phyloP scores from a whole-genome alignment of 2,888 invertebrate genomes.

The Acanthosoma haemorrhoidale region DNA sequence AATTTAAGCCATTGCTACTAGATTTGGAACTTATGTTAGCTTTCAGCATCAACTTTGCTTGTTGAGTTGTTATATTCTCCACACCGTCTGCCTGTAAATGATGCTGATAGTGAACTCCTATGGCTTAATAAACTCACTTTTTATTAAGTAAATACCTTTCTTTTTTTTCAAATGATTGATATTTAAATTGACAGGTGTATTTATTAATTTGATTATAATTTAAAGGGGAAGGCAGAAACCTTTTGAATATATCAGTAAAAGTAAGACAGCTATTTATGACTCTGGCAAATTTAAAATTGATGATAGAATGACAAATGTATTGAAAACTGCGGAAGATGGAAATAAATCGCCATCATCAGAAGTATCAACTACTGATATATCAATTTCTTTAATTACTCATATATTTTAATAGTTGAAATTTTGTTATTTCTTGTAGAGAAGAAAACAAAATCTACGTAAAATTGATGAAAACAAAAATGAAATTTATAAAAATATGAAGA shows the following conservation, averaged over 20 bases:
- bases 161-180: background rate
- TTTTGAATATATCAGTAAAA: background rate
- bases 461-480: background rate
- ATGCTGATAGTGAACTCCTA: too few relatives aligned
- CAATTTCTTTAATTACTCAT: background rate
- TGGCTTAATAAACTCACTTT: too few relatives aligned
- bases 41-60: too few relatives aligned
- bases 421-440: background rate
- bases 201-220: background rate
- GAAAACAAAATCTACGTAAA: background rate
- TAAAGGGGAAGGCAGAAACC: background rate
- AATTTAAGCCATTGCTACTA: too few relatives aligned
- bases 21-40: too few relatives aligned
- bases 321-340: background rate
- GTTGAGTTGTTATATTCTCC: too few relatives aligned
- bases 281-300: background rate
- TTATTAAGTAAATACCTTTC: too few relatives aligned
- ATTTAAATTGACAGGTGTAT: background rate
- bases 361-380: background rate
- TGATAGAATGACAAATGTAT: background rate
- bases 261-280: background rate
- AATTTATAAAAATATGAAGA: background rate
- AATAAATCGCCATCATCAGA: background rate
- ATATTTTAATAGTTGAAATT: background rate
- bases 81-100: too few relatives aligned